These are phyloP conservation scores for Leptothorax acervorum DNA, from an alignment of 2,888 invertebrate genomes.

Conservation along the genomic window DNA sequence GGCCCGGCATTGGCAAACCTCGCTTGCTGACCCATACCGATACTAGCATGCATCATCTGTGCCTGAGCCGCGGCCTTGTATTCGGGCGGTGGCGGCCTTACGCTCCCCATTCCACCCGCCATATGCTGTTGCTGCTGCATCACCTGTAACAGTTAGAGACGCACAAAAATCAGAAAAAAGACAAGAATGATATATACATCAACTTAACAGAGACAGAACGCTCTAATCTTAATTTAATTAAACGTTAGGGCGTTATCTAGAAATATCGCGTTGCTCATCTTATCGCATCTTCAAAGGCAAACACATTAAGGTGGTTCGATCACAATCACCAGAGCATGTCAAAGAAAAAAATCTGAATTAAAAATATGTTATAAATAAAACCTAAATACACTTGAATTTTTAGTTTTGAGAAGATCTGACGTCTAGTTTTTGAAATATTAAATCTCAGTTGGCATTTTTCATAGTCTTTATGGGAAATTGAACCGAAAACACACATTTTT, in stretches of 20 bases:
- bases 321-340: too few species aligned
- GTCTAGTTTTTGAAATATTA: too few species aligned
- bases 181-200: neutral
- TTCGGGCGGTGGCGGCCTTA: constrained; percentile 94
- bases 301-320: neutral
- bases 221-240: neutral
- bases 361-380: too few species aligned
- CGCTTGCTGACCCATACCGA: constrained; percentile 83
- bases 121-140: constrained; percentile 86
- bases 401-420: too few species aligned
- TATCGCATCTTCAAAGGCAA: neutral
- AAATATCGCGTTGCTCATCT: neutral
- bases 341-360: too few species aligned
- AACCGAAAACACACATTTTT: too few species aligned
- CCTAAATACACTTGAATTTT: too few species aligned
- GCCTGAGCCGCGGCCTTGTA: constrained; percentile 91
- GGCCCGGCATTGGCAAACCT: constrained; percentile 87
- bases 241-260: neutral
- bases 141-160: constrained; percentile 72
- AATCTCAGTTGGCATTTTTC: too few species aligned
- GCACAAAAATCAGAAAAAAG: neutral
- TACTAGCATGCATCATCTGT: constrained; percentile 87
- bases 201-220: neutral
- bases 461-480: too few species aligned
- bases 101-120: constrained; percentile 84